These are phyloP conservation scores for Lophura swinhoii DNA, from an alignment of 2,797 vertebrate genomes.

Conservation along the genomic window DNA sequence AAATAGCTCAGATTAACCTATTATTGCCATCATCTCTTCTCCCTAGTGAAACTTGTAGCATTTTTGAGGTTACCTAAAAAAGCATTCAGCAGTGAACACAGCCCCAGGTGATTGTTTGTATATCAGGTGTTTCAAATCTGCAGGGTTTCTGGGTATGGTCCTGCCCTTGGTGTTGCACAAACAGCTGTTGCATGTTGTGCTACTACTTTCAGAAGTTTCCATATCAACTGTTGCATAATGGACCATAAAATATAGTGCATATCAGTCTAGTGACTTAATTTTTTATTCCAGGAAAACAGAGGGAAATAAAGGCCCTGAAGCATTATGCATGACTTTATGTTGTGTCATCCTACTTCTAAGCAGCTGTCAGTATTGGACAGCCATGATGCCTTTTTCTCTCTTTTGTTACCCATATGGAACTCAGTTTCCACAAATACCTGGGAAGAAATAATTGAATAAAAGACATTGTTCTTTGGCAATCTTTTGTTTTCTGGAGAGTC, in stretches of 20 bases:
- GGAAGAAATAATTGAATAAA: neutral
- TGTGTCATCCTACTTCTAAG: neutral
- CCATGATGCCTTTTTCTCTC: neutral
- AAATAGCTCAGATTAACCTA: constrained; percentile 6
- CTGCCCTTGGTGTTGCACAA: fast-evolving
- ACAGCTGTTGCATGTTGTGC: neutral
- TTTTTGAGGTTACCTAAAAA: neutral
- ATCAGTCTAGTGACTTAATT: neutral
- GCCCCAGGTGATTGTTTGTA: neutral
- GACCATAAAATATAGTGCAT: fast-evolving
- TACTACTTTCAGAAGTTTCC: neutral
- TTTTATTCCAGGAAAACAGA: neutral
- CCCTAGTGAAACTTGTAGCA: neutral
- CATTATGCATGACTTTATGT: neutral
- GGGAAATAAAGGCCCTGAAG: neutral
- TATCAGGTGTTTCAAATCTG: neutral
- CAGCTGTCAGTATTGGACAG: neutral
- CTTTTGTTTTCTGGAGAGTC: neutral
- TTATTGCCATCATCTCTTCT: neutral
- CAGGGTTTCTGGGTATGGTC: neutral
- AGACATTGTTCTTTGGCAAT: fast-evolving
- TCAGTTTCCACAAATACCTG: neutral
- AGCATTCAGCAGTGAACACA: neutral
- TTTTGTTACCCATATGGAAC: neutral
- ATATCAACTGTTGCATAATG: neutral